Percentiles rank a stretch among this genome's conserved stretches.
Conservation (phyloP, 2,113 vertebrate genomes). For the Megaceryle torquata region DNA sequence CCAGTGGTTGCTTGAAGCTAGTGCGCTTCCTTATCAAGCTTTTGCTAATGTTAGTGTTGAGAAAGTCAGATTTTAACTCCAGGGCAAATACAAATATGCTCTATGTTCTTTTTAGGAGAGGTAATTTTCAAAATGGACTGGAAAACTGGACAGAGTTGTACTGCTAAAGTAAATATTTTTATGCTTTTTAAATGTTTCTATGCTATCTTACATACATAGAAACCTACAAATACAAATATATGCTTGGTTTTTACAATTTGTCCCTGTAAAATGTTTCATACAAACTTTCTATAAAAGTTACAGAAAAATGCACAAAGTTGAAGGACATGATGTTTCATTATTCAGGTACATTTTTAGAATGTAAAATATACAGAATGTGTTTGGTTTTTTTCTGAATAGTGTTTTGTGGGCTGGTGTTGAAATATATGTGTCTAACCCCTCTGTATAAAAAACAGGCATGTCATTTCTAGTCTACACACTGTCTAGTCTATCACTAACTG, state of each 20-base stretch:
- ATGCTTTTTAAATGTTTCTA: background rate
- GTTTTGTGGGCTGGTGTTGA: background rate
- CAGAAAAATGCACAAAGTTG: background rate
- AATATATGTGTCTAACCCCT: background rate
- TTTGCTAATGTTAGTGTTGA: background rate
- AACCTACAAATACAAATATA: background rate
- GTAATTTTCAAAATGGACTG: background rate
- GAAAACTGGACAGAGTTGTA: background rate
- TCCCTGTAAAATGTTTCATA: background rate
- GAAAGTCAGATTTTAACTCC: background rate
- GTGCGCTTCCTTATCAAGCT: background rate
- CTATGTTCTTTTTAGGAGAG: background rate
- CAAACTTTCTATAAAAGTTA: background rate
- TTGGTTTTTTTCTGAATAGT: background rate
- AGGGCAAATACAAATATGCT: background rate
- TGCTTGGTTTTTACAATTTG: background rate
- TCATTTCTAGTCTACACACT: background rate
- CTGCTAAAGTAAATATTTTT: background rate
- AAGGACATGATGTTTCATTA: background rate
- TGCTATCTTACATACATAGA: background rate
- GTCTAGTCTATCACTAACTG: background rate
- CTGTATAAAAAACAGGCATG: background rate
- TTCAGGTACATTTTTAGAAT: background rate
- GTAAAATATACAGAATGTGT: background rate
- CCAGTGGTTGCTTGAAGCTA: background rate